Conservation (phyloP, 35 echinoderm and acorn worm genomes). For the Lytechinus pictus region DNA sequence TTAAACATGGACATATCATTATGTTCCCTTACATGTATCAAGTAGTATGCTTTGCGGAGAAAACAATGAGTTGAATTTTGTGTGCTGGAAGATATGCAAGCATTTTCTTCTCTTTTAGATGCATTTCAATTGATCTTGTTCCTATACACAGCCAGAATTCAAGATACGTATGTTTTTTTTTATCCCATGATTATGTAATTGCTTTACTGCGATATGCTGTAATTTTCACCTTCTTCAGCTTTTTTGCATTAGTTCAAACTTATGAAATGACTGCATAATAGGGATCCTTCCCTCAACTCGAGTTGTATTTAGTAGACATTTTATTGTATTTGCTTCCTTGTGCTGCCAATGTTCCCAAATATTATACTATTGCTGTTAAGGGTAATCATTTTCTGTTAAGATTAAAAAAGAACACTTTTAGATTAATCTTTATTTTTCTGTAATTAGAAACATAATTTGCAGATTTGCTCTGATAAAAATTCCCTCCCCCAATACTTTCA, state of each 20-base stretch:
- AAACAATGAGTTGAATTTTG: background rate
- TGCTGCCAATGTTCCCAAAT: background rate
- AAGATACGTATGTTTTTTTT: background rate
- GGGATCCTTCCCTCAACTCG: background rate
- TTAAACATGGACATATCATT: background rate
- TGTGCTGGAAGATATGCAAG: conserved; percentile 1
- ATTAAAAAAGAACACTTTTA: background rate
- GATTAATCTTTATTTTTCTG: background rate
- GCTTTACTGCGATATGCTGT: background rate
- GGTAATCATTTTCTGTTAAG: background rate
- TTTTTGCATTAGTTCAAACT: background rate
- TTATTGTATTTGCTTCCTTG: background rate
- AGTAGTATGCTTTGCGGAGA: background rate
- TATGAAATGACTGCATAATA: background rate
- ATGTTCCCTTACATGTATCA: background rate
- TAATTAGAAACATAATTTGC: no score
- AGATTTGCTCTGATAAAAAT: background rate
- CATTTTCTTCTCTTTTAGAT: background rate
- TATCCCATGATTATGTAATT: background rate
- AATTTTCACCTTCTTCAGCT: background rate
- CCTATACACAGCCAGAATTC: background rate
- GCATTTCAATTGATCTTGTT: background rate
- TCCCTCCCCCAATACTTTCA: background rate
- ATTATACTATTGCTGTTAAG: background rate
- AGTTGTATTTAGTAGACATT: background rate